Evolutionary conservation across 2,113 vertebrate species (phyloP).

Genomic region (Thymallus thymallus): DNA sequence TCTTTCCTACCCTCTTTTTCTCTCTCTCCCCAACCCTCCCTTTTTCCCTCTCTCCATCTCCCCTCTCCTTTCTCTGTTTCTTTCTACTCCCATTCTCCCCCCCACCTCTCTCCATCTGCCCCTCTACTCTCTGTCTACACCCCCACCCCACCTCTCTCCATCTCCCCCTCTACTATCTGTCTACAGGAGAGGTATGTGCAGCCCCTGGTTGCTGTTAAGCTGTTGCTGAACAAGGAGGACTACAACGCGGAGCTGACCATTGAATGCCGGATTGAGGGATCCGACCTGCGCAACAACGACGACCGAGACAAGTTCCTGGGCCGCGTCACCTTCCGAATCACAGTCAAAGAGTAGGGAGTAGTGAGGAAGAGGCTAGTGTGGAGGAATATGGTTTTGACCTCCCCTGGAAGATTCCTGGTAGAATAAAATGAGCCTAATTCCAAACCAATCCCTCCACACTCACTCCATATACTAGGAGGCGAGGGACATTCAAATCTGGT

Average conservation of each 20-base stretch:
- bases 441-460: conserved; percentile 16
- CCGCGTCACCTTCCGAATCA: conserved; percentile 87
- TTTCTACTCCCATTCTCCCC: background rate
- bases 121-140: background rate
- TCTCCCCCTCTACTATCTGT: background rate
- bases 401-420: conserved; percentile 36
- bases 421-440: conserved; percentile 49
- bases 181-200: conserved; percentile 85
- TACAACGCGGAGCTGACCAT: conserved; percentile 81
- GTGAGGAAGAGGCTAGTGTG: conserved; percentile 45
- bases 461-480: too few species aligned
- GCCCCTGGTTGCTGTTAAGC: conserved; percentile 91
- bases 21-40: too few species aligned
- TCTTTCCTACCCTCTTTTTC: background rate
- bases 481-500: too few species aligned
- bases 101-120: background rate
- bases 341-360: conserved; percentile 75
- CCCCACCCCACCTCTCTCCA: background rate
- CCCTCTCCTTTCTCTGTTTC: too few species aligned
- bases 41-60: background rate
- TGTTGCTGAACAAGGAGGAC: conserved; percentile 72
- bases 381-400: conserved; percentile 55
- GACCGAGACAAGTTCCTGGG: conserved; percentile 96
- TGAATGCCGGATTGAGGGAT: conserved; percentile 89
- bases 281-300: conserved; percentile 85